Conservation (phyloP, 30 jellyfish, hydroid and myxozoan species). For the Nemopilema nomurai region DNA sequence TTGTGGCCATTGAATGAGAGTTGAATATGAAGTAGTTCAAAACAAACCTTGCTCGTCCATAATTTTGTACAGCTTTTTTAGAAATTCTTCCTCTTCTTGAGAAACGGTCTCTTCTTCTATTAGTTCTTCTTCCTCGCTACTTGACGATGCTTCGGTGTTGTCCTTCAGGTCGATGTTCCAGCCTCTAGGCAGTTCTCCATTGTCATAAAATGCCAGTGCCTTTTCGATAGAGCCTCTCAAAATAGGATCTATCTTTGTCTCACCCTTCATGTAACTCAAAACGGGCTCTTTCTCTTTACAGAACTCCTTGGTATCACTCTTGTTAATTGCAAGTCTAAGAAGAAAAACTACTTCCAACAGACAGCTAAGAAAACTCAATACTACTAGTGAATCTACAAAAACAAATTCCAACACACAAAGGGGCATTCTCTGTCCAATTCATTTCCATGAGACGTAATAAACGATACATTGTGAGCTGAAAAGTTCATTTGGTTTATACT, state of each 20-base stretch:
- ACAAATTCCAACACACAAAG: neutral
- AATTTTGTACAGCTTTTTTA: slow-evolving; percentile 56
- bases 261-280: slow-evolving; percentile 87
- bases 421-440: neutral
- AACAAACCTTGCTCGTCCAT: slow-evolving; percentile 85
- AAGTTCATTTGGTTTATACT: too few relatives aligned
- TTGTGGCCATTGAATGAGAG: neutral
- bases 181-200: slow-evolving; percentile 97
- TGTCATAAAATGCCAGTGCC: slow-evolving; percentile 86
- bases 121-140: slow-evolving; percentile 69
- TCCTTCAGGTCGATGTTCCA: slow-evolving; percentile 84
- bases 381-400: neutral
- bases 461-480: neutral
- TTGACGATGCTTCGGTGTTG: slow-evolving; percentile 59
- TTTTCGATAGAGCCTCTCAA: slow-evolving; percentile 88
- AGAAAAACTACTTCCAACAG: neutral
- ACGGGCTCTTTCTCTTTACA: slow-evolving; percentile 95
- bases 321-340: slow-evolving; percentile 70
- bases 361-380: neutral
- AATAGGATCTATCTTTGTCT: slow-evolving; percentile 89
- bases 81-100: slow-evolving; percentile 74
- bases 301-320: slow-evolving; percentile 77
- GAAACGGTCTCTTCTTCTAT: slow-evolving; percentile 29
- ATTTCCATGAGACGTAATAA: neutral
- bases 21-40: neutral